Base-by-base conservation (phyloP, 1,140 invertebrate species). In the Drosophila micromelanica region DNA sequence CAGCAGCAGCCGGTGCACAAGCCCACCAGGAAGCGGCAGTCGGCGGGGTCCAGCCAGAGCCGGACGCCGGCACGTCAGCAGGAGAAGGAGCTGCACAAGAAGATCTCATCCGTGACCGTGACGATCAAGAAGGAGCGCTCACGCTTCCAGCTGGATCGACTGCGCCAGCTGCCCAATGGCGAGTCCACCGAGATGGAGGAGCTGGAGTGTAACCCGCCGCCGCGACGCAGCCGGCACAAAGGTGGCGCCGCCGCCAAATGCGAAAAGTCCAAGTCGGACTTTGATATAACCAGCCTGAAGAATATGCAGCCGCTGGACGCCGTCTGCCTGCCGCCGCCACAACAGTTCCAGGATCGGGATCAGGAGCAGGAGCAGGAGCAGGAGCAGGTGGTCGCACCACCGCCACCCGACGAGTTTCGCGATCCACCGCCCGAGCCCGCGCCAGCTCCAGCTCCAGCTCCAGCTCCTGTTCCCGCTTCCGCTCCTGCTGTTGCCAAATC, bases 321-420 rank as follows among this genome's bases (percentile, higher is more conserved):
- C 81, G 93, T 97, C 5, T 93, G 94, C 20, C 90, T 96, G 20
- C 96, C 96, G 7, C 96, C 96, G 2, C 96, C 96, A 0, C 95
- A 96, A 78, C 96, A 97, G 92, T 97, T 97, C 78, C 94, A 96
- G 90, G 96, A 97, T 92, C 74, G 5, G 27, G 27, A 77, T 27
- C 27, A 27, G 15, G 95, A 95, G n/a, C 80, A 76, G 46, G 80
- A 84, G 11, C 65, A 45, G 52, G 51, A 57, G 7, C 57, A 54
- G 32, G 69, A 72, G n/a, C 17, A 46, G 2, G 59, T 87, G n/a
- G 42, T 86, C 32, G 81, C 81, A 13, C 94, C 94, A 8, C 94
- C 95, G 3, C 94, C 94, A 8, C 96, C 96, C 0, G 95, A 96
- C 79, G 94, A 94, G 76, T 96, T 96, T 87, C 92, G 94, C 0